Evolutionary conservation across 2,797 vertebrate genomes (phyloP).

Genomic region (Hydrolagus colliei): DNA sequence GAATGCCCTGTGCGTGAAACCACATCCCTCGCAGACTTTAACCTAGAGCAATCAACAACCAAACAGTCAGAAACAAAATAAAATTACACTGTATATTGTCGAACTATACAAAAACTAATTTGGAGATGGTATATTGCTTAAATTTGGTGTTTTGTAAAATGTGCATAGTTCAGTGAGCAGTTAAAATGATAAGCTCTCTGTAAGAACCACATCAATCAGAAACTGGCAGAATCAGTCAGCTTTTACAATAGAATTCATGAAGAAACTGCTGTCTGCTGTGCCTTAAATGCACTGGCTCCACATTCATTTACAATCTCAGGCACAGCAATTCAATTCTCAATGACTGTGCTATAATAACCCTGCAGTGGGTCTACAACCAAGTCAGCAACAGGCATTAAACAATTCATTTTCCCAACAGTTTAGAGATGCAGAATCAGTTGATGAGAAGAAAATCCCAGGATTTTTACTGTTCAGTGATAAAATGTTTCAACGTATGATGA

Average conservation of each 20-base stretch:
- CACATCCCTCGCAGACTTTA: conserved; percentile 76
- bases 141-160: background rate
- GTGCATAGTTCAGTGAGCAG: background rate
- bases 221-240: background rate
- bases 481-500: too few relatives aligned
- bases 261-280: background rate
- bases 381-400: too few relatives aligned
- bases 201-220: background rate
- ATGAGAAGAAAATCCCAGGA: too few relatives aligned
- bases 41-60: conserved; percentile 48
- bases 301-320: background rate
- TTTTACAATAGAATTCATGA: background rate
- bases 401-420: too few relatives aligned
- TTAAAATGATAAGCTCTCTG: background rate
- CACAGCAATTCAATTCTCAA: background rate
- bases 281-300: background rate
- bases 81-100: background rate
- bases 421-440: too few relatives aligned
- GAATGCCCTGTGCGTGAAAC: conserved; percentile 79
- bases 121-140: background rate
- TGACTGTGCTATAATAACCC: background rate
- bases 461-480: too few relatives aligned
- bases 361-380: too few relatives aligned
- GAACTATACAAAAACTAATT: background rate
- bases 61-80: background rate